A percentile compares a stretch with the other conserved stretches of the same genome.
These are phyloP conservation scores for Notodonta dromedarius DNA, from an alignment of 2,888 invertebrate genomes.

Conservation along the genomic window DNA sequence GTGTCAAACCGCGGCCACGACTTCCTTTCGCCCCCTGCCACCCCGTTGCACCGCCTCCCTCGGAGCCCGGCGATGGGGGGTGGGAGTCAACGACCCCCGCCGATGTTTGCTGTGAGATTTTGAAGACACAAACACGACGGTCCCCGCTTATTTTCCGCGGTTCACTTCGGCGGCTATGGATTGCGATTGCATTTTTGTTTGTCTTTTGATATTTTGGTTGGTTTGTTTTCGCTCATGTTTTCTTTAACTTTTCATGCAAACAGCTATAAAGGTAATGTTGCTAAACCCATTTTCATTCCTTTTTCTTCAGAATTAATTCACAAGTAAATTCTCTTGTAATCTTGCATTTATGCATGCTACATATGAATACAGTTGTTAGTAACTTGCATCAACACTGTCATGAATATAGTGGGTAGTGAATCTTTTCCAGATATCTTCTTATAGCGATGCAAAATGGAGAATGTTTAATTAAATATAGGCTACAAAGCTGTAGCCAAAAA, in stretches of 20 bases:
- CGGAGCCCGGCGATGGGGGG: slow-evolving; percentile 50
- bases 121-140: slow-evolving; percentile 73
- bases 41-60: slow-evolving; percentile 47
- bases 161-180: slow-evolving; percentile 62
- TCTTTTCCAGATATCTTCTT: no score
- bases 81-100: slow-evolving; percentile 68
- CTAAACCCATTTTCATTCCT: neutral
- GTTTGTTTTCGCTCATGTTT: slow-evolving; percentile 6
- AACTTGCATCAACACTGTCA: no score
- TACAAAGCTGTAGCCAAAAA: neutral
- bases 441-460: neutral
- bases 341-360: no score
- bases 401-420: no score
- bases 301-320: neutral
- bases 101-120: slow-evolving; percentile 78
- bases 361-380: no score
- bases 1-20: slow-evolving; percentile 80
- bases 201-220: slow-evolving; percentile 30
- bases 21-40: slow-evolving; percentile 60
- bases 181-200: slow-evolving; percentile 49
- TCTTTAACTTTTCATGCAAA: neutral
- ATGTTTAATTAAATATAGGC: neutral
- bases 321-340: neutral
- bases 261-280: neutral
- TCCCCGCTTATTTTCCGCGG: slow-evolving; percentile 67